phyloP scores from a whole-genome alignment of 2,113 vertebrate species.

The Poecile atricapillus region DNA sequence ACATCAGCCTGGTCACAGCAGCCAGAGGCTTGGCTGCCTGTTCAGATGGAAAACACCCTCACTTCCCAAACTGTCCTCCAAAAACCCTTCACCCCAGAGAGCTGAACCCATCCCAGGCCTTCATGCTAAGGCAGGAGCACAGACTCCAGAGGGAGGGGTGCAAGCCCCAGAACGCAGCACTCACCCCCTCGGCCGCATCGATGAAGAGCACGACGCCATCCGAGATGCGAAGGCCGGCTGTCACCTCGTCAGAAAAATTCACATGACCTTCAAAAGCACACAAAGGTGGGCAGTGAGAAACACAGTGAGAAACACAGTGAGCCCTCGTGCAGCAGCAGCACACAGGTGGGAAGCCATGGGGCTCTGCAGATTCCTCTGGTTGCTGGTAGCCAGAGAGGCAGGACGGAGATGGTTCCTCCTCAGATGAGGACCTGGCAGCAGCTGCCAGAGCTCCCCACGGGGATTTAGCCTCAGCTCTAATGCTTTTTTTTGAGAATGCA shows the following conservation, averaged over 20 bases:
- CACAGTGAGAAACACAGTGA: neutral
- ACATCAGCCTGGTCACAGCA: neutral
- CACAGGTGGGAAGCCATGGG: neutral
- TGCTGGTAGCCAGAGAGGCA: neutral
- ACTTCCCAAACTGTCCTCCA: neutral
- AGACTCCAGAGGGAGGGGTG: neutral
- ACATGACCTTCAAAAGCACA: conserved; percentile 82
- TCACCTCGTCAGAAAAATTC: conserved; percentile 97
- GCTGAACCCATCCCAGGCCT: neutral
- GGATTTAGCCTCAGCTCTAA: neutral
- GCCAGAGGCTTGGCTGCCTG: neutral
- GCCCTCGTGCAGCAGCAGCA: neutral
- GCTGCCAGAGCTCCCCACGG: neutral
- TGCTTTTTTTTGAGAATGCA: neutral
- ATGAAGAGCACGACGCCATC: conserved; percentile 97
- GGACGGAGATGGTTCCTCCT: neutral
- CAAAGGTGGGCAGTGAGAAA: neutral
- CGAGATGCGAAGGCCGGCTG: conserved; percentile 90
- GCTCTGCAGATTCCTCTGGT: neutral
- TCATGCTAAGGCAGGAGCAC: neutral
- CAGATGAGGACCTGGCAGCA: neutral
- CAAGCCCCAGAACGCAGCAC: neutral
- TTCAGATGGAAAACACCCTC: neutral
- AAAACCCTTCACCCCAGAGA: neutral
- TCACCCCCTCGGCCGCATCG: conserved; percentile 95